Conservation (phyloP, 2,113 vertebrate species). For the Heliornis fulica region DNA sequence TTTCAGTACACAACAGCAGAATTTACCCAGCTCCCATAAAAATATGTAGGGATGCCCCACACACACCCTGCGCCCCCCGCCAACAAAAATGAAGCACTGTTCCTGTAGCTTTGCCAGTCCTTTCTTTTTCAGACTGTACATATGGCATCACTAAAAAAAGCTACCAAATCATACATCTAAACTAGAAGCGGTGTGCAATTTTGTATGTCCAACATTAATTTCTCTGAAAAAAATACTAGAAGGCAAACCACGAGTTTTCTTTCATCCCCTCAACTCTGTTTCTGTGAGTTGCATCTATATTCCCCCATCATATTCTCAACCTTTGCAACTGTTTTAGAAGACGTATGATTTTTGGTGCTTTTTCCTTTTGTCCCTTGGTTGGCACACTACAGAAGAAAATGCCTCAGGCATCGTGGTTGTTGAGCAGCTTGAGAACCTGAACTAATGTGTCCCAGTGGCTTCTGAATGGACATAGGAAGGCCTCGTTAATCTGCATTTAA, state of each 20-base stretch:
- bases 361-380: background rate
- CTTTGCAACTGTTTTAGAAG: background rate
- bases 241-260: background rate
- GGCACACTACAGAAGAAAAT: background rate
- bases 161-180: background rate
- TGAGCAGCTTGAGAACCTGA: background rate
- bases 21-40: background rate
- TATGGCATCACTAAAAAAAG: constrained; percentile 24
- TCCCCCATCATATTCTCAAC: background rate
- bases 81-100: background rate
- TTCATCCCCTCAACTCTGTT: background rate
- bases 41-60: background rate
- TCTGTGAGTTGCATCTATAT: background rate
- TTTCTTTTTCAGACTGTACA: constrained; percentile 10
- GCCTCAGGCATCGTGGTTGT: background rate
- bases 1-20: background rate
- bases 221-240: constrained; percentile 13
- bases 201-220: background rate
- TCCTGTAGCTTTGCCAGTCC: background rate
- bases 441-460: background rate
- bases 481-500: background rate
- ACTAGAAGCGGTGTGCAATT: background rate
- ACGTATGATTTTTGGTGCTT: background rate
- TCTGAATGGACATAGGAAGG: background rate
- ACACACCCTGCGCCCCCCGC: too few relatives aligned